Percentiles rank a stretch among this genome's conserved stretches.
Conservation (phyloP, 2,888 invertebrate species). For the Lochmaea capreae region DNA sequence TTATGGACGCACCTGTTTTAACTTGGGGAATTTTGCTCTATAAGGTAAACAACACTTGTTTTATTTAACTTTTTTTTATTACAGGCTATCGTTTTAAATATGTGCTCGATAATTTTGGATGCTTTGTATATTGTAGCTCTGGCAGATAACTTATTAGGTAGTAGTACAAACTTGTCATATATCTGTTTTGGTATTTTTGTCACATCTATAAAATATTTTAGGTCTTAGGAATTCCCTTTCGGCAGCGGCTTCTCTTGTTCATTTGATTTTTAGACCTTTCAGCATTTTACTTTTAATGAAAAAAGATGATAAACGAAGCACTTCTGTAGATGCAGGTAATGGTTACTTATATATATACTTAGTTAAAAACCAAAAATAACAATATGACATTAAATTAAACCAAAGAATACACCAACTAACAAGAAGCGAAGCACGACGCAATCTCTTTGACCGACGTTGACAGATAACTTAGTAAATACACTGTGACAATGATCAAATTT, state of each 20-base stretch:
- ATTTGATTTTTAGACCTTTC: slow-evolving; percentile 67
- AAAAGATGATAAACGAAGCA: slow-evolving; percentile 55
- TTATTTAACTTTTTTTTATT: slow-evolving; percentile 45
- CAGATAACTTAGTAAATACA: too few relatives aligned
- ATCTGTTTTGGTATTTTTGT: too few relatives aligned
- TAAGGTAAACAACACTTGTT: neutral
- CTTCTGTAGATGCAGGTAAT: slow-evolving; percentile 30
- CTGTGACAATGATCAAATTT: too few relatives aligned
- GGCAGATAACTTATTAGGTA: slow-evolving; percentile 19
- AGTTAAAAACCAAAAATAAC: too few relatives aligned
- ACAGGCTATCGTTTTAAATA: slow-evolving; percentile 61
- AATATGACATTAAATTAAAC: too few relatives aligned
- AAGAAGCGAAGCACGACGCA: too few relatives aligned
- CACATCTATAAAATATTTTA: slow-evolving; percentile 27
- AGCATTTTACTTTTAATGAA: slow-evolving; percentile 63
- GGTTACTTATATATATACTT: neutral
- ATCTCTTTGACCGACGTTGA: too few relatives aligned
- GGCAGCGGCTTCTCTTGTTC: slow-evolving; percentile 67
- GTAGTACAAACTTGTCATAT: neutral
- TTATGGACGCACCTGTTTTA: too few relatives aligned
- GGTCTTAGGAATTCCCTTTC: slow-evolving; percentile 62
- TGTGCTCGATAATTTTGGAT: slow-evolving; percentile 59
- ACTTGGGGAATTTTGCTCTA: too few relatives aligned
- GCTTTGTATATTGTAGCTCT: slow-evolving; percentile 51
- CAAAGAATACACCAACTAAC: too few relatives aligned